Evolutionary conservation across 2,113 vertebrate species (phyloP).

Genomic region (Cnemophilus loriae): DNA sequence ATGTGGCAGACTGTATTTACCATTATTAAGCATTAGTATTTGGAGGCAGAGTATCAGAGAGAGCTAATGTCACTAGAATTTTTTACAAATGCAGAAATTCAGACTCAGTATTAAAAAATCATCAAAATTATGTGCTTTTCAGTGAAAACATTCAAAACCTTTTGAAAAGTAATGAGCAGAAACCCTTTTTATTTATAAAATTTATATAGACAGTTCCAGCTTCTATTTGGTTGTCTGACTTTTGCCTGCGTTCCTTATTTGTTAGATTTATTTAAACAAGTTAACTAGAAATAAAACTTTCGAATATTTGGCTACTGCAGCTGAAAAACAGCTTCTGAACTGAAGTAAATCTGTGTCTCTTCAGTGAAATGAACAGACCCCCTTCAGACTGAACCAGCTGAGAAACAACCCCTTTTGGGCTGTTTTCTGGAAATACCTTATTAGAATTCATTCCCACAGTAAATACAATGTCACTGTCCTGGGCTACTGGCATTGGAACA

Average conservation of each 20-base stretch:
- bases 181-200: neutral
- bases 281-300: conserved; percentile 1
- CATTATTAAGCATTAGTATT: neutral
- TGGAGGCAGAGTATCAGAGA: neutral
- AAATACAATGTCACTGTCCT: neutral
- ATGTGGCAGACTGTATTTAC: neutral
- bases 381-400: neutral
- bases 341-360: neutral
- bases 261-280: neutral
- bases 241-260: neutral
- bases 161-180: neutral
- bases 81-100: neutral
- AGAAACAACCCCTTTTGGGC: neutral
- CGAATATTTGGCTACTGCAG: neutral
- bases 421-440: neutral
- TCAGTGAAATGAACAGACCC: neutral
- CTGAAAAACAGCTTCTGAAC: neutral
- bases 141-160: neutral
- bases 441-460: neutral
- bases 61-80: neutral
- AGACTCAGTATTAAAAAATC: neutral
- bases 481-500: neutral
- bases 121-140: neutral
- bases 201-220: neutral
- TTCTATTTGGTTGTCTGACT: neutral